phyloP scores from a whole-genome alignment of 2,797 vertebrate species.

The Nyctibius grandis region DNA sequence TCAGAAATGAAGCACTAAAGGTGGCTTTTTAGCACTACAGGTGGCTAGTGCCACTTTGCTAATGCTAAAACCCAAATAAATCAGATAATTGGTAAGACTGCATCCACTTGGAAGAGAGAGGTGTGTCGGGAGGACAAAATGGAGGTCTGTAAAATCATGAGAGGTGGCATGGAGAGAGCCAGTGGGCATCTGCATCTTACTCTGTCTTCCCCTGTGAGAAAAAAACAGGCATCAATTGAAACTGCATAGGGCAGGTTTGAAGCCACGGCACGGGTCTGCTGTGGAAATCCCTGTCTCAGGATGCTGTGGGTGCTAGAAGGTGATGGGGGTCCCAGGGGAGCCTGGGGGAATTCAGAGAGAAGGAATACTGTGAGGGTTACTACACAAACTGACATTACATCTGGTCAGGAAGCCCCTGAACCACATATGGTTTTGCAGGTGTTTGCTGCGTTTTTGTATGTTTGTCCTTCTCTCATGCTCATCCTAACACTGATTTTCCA shows the following conservation, averaged over 20 bases:
- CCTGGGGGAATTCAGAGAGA: not conserved
- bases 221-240: not conserved
- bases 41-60: not conserved
- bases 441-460: not conserved
- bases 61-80: not conserved
- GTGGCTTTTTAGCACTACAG: not conserved
- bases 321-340: not conserved
- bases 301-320: not conserved
- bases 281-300: not conserved
- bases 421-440: not conserved
- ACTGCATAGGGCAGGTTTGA: not conserved
- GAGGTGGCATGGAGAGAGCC: not conserved
- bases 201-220: not conserved
- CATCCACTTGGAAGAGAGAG: not conserved
- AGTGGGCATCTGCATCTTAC: not conserved
- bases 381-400: not conserved
- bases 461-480: not conserved
- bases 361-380: not conserved
- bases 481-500: not conserved
- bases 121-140: not conserved
- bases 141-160: not conserved
- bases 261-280: not conserved
- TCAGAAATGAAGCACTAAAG: not conserved
- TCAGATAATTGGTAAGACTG: not conserved
- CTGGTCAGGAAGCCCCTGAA: not conserved